Percentiles rank a stretch among this genome's conserved stretches.
These are phyloP conservation scores for Dryobota labecula DNA, from an alignment of 2,888 invertebrate species.

Conservation along the genomic window DNA sequence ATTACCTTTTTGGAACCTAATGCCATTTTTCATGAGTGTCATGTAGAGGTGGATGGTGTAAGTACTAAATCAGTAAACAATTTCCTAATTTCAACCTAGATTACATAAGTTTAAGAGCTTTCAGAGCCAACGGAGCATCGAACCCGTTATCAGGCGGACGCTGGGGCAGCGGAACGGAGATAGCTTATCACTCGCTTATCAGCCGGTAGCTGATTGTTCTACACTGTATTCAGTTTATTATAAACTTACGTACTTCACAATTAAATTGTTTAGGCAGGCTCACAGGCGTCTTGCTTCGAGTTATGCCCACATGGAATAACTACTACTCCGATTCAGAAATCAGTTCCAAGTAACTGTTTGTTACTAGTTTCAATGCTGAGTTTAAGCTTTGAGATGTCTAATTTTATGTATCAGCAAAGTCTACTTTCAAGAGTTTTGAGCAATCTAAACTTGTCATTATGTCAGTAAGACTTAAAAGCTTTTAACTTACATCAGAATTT, in stretches of 20 bases:
- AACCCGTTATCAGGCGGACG: conserved; percentile 79
- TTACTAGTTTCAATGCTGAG: not conserved
- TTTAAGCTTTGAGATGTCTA: not conserved
- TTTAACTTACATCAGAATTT: not conserved
- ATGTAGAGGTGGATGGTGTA: not conserved
- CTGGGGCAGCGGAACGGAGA: conserved; percentile 80
- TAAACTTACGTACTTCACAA: conserved; percentile 15
- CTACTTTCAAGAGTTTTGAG: not conserved
- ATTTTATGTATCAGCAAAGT: not conserved
- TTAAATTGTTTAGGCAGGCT: conserved; percentile 19
- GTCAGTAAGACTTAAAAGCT: not conserved
- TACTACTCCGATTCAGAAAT: not conserved
- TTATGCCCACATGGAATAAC: too few relatives aligned
- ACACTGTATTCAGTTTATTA: conserved; percentile 37
- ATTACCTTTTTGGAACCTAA: not conserved
- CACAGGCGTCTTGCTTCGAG: not conserved
- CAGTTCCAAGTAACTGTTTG: not conserved
- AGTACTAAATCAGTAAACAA: not conserved
- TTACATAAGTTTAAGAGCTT: conserved; percentile 55
- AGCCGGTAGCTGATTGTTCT: conserved; percentile 59
- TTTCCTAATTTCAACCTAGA: conserved; percentile 33
- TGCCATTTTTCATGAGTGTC: not conserved
- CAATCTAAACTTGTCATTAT: not conserved
- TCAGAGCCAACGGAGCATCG: conserved; percentile 68
- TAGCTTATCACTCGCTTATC: conserved; percentile 74